Conservation (phyloP, 2,888 invertebrate genomes). For the Suillia variegata region DNA sequence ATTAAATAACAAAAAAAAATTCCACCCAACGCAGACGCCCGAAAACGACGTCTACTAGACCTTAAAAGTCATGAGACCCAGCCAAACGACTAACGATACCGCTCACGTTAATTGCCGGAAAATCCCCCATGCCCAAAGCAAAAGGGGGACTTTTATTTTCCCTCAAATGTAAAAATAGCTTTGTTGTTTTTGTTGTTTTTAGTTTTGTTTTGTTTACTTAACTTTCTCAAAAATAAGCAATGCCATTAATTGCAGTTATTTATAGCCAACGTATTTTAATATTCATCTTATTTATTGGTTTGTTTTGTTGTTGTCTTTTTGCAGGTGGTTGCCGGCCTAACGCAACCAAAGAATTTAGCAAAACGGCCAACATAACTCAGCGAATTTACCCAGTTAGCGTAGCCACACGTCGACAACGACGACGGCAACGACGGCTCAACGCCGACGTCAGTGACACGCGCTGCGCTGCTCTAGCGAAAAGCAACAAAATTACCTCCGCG, state of each 20-base stretch:
- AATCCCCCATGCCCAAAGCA: slow-evolving; percentile 26
- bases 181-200: too few species aligned
- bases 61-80: neutral
- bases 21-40: too few species aligned
- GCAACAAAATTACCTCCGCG: slow-evolving; percentile 28
- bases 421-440: slow-evolving; percentile 16
- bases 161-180: neutral
- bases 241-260: too few species aligned
- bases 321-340: slow-evolving; percentile 47
- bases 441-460: slow-evolving; percentile 22
- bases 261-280: neutral
- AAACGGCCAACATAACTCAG: slow-evolving; percentile 46
- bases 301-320: slow-evolving; percentile 18
- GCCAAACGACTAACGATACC: neutral
- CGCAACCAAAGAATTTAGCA: slow-evolving; percentile 45
- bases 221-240: too few species aligned
- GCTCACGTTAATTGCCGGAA: slow-evolving; percentile 20
- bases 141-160: slow-evolving; percentile 28
- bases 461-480: slow-evolving; percentile 27
- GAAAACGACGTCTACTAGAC: neutral
- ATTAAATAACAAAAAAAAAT: too few species aligned
- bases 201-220: too few species aligned
- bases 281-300: neutral
- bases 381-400: slow-evolving; percentile 26
- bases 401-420: slow-evolving; percentile 5